Conservation (phyloP, 2,888 invertebrate species). For the Anoplius nigerrimus region DNA sequence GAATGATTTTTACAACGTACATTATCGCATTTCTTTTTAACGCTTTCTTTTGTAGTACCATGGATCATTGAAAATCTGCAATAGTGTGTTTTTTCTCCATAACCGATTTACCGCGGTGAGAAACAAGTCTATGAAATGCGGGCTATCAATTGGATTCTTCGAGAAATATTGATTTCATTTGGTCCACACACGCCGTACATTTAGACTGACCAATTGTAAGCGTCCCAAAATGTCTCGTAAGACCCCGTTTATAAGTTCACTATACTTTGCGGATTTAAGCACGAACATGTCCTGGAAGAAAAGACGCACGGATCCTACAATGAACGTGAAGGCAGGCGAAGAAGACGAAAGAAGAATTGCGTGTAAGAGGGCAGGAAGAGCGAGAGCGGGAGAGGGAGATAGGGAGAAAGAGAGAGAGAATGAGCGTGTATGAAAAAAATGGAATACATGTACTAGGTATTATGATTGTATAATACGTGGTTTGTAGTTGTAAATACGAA, state of each 20-base stretch:
- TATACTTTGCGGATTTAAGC: slow-evolving; percentile 18
- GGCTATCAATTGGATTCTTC: slow-evolving; percentile 12
- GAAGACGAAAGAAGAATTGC: slow-evolving; percentile 6
- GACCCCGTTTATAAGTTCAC: slow-evolving; percentile 16
- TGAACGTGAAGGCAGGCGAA: slow-evolving; percentile 2
- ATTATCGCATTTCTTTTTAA: too few species aligned
- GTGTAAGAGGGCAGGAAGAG: slow-evolving; percentile 20
- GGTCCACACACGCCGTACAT: slow-evolving; percentile 25
- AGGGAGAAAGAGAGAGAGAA: slow-evolving; percentile 12
- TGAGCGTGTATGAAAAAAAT: slow-evolving; percentile 40
- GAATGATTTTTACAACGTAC: too few species aligned
- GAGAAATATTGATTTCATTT: slow-evolving; percentile 21
- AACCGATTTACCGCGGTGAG: too few species aligned
- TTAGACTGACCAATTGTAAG: slow-evolving; percentile 50
- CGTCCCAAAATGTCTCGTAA: slow-evolving; percentile 39
- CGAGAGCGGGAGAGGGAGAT: slow-evolving; percentile 27
- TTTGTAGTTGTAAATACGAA: slow-evolving; percentile 71
- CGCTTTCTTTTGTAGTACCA: too few species aligned
- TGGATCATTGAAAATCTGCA: too few species aligned
- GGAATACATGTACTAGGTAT: slow-evolving; percentile 55
- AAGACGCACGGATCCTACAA: slow-evolving; percentile 47
- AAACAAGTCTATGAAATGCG: background rate
- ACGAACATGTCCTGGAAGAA: slow-evolving; percentile 29
- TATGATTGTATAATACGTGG: slow-evolving; percentile 70
- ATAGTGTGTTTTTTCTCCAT: too few species aligned